Evolutionary conservation across 2,113 vertebrate genomes (phyloP).

Genomic region (Trichomycterus rosablanca): DNA sequence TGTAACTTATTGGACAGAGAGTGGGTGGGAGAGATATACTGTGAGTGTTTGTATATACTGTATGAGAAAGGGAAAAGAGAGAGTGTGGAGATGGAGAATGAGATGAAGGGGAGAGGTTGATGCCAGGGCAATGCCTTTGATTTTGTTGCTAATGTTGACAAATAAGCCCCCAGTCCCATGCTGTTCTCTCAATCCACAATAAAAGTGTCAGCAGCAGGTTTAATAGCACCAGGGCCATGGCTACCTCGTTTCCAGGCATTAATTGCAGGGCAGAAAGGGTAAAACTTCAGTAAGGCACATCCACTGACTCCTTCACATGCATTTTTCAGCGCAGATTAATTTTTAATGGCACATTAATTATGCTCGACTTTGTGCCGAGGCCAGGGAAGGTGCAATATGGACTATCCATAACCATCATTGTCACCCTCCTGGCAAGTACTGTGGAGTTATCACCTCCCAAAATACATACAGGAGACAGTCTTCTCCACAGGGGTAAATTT

Average conservation of each 20-base stretch:
- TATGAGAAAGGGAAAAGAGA: too few species aligned
- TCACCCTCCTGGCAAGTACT: constrained; percentile 34
- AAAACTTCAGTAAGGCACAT: constrained; percentile 49
- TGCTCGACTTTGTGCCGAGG: constrained; percentile 47
- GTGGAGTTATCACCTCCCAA: constrained; percentile 47
- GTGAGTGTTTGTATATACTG: too few species aligned
- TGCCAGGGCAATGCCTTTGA: constrained; percentile 8
- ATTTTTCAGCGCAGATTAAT: constrained; percentile 64
- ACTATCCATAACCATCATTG: constrained; percentile 50
- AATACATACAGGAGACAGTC: constrained; percentile 40
- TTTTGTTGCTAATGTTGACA: constrained; percentile 23
- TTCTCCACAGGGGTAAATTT: constrained; percentile 31
- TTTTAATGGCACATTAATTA: constrained; percentile 68
- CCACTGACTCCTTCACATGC: constrained; percentile 55
- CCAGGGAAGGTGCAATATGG: constrained; percentile 50
- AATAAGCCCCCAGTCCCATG: constrained; percentile 18
- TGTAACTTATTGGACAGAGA: too few species aligned
- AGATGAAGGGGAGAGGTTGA: neutral
- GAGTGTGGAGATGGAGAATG: neutral
- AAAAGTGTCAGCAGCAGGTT: constrained; percentile 45
- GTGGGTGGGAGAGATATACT: too few species aligned
- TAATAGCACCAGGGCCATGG: constrained; percentile 39
- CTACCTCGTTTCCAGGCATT: constrained; percentile 45
- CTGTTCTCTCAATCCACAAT: constrained; percentile 31
- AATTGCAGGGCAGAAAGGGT: constrained; percentile 50